Conservation (phyloP, 1,140 invertebrate genomes). For the Temnothorax nylanderi region DNA sequence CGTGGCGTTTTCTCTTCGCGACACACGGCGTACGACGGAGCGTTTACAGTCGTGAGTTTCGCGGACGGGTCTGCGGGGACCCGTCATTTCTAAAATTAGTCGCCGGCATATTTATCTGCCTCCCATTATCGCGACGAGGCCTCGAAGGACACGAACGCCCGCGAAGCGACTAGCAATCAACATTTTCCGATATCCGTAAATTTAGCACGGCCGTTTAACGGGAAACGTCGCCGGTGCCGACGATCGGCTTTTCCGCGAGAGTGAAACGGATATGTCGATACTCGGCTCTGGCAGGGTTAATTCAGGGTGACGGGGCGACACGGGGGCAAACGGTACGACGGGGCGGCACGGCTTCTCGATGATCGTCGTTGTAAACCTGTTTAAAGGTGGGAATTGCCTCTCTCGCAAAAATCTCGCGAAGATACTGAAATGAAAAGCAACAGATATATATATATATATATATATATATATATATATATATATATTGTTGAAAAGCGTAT, state of each 20-base stretch:
- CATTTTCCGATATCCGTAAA: conserved; percentile 41
- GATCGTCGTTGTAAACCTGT: not conserved
- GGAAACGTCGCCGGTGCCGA: conserved; percentile 32
- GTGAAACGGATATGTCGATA: conserved; percentile 36
- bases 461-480: not conserved
- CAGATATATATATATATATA: not conserved
- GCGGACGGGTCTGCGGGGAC: not conserved
- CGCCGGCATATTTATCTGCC: conserved; percentile 30
- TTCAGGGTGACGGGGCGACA: not conserved
- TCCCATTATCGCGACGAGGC: conserved; percentile 57
- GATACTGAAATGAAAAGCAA: no score
- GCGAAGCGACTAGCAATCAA: conserved; percentile 9
- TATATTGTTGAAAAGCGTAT: not conserved
- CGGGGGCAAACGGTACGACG: not conserved
- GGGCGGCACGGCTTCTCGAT: not conserved
- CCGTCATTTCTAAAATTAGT: conserved; percentile 69
- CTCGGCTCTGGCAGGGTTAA: not conserved
- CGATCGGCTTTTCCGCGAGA: conserved; percentile 18
- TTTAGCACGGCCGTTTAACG: conserved; percentile 38
- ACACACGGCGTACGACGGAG: not conserved
- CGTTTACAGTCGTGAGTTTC: not conserved
- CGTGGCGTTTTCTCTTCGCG: not conserved
- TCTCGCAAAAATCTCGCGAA: not conserved
- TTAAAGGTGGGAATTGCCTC: not conserved
- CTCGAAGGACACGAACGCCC: conserved; percentile 30